phyloP scores from a whole-genome alignment of 2,797 vertebrate species.

The Pogoniulus pusillus region DNA sequence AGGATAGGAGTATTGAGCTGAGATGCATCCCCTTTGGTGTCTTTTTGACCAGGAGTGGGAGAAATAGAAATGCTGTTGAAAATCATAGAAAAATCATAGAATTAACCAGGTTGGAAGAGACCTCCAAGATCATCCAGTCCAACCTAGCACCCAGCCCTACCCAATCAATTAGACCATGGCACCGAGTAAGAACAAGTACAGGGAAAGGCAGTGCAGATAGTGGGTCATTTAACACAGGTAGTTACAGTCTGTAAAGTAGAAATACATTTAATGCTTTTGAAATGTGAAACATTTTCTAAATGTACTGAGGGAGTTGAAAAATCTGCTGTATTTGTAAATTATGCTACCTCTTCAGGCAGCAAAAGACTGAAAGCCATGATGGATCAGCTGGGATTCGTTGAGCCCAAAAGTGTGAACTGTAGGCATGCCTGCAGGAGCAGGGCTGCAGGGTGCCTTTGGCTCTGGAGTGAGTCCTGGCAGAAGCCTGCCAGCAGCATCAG shows the following conservation, averaged over 20 bases:
- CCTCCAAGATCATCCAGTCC: no score
- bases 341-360: not conserved
- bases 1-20: conserved; percentile 19
- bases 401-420: rapidly evolving
- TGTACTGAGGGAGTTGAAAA: not conserved
- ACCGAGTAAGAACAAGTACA: no score
- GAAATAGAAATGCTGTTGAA: not conserved
- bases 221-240: not conserved
- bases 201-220: not conserved
- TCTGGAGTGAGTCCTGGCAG: rapidly evolving
- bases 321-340: not conserved
- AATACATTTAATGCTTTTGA: not conserved
- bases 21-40: conserved; percentile 21
- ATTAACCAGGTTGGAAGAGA: no score
- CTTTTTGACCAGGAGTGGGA: not conserved
- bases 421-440: rapidly evolving
- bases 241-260: not conserved
- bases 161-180: no score
- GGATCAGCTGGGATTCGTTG: not conserved
- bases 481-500: no score
- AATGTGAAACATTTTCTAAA: not conserved
- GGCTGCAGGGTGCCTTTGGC: not conserved
- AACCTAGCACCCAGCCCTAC: no score
- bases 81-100: no score
- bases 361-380: rapidly evolving